Conservation (phyloP, 2,888 invertebrate species). For the Bursaphelenchus okinawaensis region DNA sequence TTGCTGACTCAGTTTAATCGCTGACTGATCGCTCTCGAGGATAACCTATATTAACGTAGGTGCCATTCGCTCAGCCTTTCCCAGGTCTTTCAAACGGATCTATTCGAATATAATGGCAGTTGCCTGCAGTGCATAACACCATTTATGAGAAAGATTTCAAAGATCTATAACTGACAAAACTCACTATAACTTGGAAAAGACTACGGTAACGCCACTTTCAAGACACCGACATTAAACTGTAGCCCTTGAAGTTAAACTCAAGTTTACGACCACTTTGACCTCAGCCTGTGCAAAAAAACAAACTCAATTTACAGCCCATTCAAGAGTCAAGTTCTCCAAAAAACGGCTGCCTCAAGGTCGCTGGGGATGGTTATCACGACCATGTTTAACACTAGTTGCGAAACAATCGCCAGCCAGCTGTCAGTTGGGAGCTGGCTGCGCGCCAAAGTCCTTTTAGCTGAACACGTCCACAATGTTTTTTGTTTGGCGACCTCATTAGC, state of each 20-base stretch:
- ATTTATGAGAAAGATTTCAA: too few relatives aligned
- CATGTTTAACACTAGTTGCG: neutral
- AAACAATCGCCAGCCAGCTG: neutral
- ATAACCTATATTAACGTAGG: neutral
- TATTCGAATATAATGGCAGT: too few relatives aligned
- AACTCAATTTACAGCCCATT: neutral
- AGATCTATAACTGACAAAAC: too few relatives aligned
- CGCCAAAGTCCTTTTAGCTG: neutral
- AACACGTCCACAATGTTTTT: neutral
- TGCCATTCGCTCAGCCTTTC: neutral
- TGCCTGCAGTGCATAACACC: too few relatives aligned
- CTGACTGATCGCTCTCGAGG: neutral
- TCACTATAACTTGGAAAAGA: too few relatives aligned
- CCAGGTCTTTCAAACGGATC: neutral
- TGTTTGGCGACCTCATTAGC: neutral
- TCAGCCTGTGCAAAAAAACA: neutral
- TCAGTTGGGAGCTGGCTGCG: neutral
- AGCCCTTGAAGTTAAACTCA: too few relatives aligned
- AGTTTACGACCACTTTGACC: neutral
- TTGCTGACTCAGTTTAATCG: too few relatives aligned
- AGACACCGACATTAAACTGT: too few relatives aligned
- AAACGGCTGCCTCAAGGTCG: neutral
- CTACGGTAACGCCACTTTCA: too few relatives aligned
- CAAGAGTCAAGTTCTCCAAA: neutral
- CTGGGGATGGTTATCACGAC: too few relatives aligned